Evolutionary conservation across 2,113 vertebrate species (phyloP).

Genomic region (Nesogale talazaci): DNA sequence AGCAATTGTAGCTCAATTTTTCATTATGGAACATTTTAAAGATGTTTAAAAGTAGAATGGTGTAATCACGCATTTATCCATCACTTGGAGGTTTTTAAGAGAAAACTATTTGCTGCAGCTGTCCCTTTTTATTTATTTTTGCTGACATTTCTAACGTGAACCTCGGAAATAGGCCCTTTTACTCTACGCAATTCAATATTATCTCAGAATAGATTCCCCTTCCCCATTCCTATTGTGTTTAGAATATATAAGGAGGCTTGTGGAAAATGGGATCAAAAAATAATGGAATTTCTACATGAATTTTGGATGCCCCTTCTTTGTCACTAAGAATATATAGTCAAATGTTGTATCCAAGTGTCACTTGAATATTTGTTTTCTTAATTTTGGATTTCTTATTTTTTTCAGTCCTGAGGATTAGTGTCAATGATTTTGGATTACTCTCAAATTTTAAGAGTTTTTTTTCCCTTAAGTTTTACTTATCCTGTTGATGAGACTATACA

Average conservation of each 20-base stretch:
- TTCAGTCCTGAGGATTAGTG: too few species aligned
- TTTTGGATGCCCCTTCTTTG: too few species aligned
- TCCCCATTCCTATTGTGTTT: neutral
- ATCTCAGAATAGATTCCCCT: neutral
- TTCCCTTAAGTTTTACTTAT: neutral
- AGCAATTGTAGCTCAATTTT: neutral
- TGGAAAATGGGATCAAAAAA: too few species aligned
- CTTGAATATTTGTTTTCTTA: neutral
- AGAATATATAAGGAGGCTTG: neutral
- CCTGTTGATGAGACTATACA: too few species aligned
- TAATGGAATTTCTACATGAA: too few species aligned
- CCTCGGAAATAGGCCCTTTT: neutral
- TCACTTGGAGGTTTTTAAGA: neutral
- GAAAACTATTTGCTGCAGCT: neutral
- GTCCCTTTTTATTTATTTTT: neutral
- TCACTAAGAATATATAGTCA: neutral
- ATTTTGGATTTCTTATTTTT: too few species aligned
- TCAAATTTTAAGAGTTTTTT: neutral
- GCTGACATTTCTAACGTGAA: neutral
- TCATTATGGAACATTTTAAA: neutral
- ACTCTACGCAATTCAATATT: neutral
- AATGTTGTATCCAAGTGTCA: neutral
- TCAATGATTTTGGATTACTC: conserved; percentile 2
- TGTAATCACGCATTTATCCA: accelerated
- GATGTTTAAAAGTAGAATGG: neutral